Evolutionary conservation across 2,113 vertebrate genomes (phyloP).

Genomic region (Athene cunicularia): DNA sequence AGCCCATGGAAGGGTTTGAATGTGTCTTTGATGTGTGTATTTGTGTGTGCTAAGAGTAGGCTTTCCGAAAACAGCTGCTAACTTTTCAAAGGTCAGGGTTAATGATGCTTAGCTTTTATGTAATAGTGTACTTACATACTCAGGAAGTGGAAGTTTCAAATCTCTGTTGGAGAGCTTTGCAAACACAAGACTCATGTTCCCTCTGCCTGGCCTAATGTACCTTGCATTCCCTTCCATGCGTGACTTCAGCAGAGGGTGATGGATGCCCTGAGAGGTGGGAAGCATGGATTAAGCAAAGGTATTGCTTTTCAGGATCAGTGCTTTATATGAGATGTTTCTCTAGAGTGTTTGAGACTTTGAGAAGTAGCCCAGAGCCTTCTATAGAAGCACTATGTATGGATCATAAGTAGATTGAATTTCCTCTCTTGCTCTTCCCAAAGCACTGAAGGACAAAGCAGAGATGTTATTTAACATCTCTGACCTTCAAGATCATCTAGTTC

Average conservation of each 20-base stretch:
- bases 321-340: background rate
- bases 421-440: background rate
- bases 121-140: background rate
- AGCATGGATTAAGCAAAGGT: background rate
- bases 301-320: background rate
- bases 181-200: background rate
- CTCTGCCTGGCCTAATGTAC: background rate
- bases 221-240: rapidly evolving
- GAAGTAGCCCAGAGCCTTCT: background rate
- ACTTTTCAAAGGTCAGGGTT: background rate
- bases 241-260: background rate
- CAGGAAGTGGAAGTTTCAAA: background rate
- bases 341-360: background rate
- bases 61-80: background rate
- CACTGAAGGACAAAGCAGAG: background rate
- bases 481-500: no score
- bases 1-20: background rate
- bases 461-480: background rate
- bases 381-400: background rate
- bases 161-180: background rate
- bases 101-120: background rate
- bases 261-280: background rate
- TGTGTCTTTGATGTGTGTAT: background rate
- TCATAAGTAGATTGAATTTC: background rate
- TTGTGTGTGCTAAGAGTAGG: background rate